Evolutionary conservation across 2,797 vertebrate species (phyloP).

Genomic region (Melanotaenia pygmaea): DNA sequence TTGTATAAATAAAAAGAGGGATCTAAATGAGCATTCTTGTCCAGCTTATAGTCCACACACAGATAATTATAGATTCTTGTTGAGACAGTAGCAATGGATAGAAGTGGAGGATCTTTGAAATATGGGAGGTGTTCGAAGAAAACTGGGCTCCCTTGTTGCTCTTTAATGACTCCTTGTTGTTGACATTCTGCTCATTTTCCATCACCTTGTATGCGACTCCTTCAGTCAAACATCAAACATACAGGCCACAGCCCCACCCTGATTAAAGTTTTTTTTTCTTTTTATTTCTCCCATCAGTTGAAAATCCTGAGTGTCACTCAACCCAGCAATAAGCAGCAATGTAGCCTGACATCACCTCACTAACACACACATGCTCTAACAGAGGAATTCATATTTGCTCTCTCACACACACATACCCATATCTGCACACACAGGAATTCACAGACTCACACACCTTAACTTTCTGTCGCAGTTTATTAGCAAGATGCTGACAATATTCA

Average conservation of each 20-base stretch:
- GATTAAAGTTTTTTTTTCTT: constrained; percentile 74
- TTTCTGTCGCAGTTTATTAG: constrained; percentile 70
- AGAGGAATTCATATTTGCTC: constrained; percentile 50
- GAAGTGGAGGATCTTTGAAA: constrained; percentile 14
- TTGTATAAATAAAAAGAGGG: background rate
- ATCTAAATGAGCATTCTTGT: background rate
- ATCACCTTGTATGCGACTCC: constrained; percentile 58
- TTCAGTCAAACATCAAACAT: constrained; percentile 79
- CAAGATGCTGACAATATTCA: constrained; percentile 76
- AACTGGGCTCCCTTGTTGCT: constrained; percentile 39
- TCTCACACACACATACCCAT: constrained; percentile 21
- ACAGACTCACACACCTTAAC: constrained; percentile 52
- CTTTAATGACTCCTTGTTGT: constrained; percentile 56
- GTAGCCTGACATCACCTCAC: constrained; percentile 70
- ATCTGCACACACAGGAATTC: constrained; percentile 44
- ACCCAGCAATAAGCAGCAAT: constrained; percentile 76
- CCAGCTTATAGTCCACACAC: background rate
- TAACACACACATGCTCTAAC: constrained; percentile 24
- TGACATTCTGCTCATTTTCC: constrained; percentile 38
- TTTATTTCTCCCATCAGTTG: constrained; percentile 60
- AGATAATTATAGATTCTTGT: constrained; percentile 8
- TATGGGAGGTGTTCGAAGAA: constrained; percentile 16
- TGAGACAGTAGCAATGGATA: background rate
- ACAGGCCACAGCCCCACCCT: constrained; percentile 47
- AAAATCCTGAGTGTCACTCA: constrained; percentile 80